Percentiles rank a stretch among this genome's conserved stretches.
These are phyloP conservation scores for Meta bourneti DNA, from an alignment of 2,888 invertebrate species.

Conservation along the genomic window DNA sequence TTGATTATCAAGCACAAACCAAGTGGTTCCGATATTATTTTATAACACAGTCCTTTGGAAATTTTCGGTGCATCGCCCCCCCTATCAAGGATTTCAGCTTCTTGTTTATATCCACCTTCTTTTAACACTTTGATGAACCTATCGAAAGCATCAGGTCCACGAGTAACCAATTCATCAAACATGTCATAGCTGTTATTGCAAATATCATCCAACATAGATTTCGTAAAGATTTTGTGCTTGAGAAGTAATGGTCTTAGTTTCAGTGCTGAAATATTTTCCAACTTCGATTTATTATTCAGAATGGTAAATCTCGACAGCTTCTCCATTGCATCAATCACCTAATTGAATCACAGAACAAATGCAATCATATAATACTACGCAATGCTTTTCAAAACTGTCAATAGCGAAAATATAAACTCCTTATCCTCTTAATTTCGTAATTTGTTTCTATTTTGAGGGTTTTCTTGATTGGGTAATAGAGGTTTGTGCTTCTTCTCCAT, in stretches of 20 bases:
- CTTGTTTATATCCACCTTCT: constrained; percentile 29
- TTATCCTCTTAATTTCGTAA: no score
- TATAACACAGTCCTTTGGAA: constrained; percentile 56
- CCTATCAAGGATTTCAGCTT: constrained; percentile 29
- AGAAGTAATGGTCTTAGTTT: constrained; percentile 34
- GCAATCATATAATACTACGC: not conserved
- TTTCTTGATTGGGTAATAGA: not conserved
- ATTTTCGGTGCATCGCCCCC: not conserved
- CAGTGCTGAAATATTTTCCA: not conserved
- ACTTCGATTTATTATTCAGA: not conserved
- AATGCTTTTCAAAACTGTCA: not conserved
- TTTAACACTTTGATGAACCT: constrained; percentile 58
- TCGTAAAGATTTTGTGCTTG: constrained; percentile 64
- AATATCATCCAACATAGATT: constrained; percentile 63
- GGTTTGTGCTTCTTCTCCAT: not conserved
- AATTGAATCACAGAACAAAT: no score
- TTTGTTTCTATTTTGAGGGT: no score
- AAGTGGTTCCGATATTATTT: constrained; percentile 70
- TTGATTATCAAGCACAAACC: constrained; percentile 77
- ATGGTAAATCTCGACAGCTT: not conserved
- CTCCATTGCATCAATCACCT: not conserved
- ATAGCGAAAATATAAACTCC: no score
- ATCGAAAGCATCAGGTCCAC: constrained; percentile 69
- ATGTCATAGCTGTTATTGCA: constrained; percentile 25
- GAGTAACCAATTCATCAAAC: constrained; percentile 40